phyloP scores from a whole-genome alignment of 2,113 vertebrate genomes.

The Burhinus oedicnemus region DNA sequence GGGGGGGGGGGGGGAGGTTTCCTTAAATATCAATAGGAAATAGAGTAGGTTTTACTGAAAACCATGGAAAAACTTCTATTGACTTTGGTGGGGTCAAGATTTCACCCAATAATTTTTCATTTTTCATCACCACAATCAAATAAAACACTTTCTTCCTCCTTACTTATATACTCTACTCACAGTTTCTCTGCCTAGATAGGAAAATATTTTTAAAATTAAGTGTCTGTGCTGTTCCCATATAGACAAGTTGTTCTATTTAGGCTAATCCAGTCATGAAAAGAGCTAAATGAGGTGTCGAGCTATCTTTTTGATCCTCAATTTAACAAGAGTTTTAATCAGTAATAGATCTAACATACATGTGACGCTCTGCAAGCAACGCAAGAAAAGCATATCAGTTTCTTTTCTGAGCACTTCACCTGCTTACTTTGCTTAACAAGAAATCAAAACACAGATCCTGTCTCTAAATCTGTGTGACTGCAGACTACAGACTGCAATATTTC shows the following conservation, averaged over 20 bases:
- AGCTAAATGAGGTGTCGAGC: conserved; percentile 44
- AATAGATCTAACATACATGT: conserved; percentile 57
- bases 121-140: not conserved
- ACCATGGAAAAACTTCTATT: not conserved
- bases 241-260: conserved; percentile 51
- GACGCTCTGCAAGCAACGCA: not conserved
- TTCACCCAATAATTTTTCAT: not conserved
- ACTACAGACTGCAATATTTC: not conserved
- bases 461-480: not conserved
- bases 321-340: conserved; percentile 72
- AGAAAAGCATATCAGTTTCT: not conserved
- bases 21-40: not conserved
- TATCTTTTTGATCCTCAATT: conserved; percentile 71
- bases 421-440: conserved; percentile 60
- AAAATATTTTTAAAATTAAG: not conserved
- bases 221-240: not conserved
- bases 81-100: not conserved
- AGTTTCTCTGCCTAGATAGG: not conserved
- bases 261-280: conserved; percentile 58
- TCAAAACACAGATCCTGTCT: conserved; percentile 38
- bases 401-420: conserved; percentile 31
- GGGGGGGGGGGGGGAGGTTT: not conserved
- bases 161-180: not conserved
- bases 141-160: not conserved
- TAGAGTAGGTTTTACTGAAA: not conserved